phyloP scores from a whole-genome alignment of 1,140 invertebrate genomes.

The Sinella curviseta region DNA sequence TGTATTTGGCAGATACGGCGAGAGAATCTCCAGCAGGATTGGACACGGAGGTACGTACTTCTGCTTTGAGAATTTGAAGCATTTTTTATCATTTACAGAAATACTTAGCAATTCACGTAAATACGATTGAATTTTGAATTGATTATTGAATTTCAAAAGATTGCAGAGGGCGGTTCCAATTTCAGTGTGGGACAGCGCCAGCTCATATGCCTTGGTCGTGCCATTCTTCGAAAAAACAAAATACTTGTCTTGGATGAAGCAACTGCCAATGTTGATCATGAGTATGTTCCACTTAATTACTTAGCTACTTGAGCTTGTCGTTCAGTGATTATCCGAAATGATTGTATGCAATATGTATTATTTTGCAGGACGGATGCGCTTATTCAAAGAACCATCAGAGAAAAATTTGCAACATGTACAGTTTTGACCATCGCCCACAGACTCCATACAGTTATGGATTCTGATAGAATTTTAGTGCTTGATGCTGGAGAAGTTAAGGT shows the following conservation, averaged over 20 bases:
- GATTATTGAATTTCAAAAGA: conserved; percentile 33
- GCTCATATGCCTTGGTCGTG: conserved; percentile 72
- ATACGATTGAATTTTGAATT: not conserved
- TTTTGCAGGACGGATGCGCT: conserved; percentile 63
- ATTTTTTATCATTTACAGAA: not conserved
- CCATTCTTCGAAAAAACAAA: conserved; percentile 67
- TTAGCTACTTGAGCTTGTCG: too few species aligned
- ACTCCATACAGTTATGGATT: conserved; percentile 25
- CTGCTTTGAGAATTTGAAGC: too few species aligned
- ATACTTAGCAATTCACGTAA: not conserved
- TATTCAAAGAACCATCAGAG: conserved; percentile 72
- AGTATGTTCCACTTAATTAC: too few species aligned
- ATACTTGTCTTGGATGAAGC: conserved; percentile 65
- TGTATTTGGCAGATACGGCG: conserved; percentile 46
- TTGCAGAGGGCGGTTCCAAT: conserved; percentile 61
- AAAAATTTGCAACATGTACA: conserved; percentile 72
- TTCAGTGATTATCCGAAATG: too few species aligned
- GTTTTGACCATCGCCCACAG: conserved; percentile 80
- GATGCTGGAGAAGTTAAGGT: conserved; percentile 21
- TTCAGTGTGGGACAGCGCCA: conserved; percentile 74
- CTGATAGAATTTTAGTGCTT: conserved; percentile 15
- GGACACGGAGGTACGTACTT: conserved; percentile 13
- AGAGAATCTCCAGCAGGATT: conserved; percentile 6
- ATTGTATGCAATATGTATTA: too few species aligned
- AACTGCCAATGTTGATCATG: conserved; percentile 9